Percentiles rank a stretch among this genome's conserved stretches.
Conservation (phyloP, 1,140 invertebrate genomes). For the Drepana arcuata region DNA sequence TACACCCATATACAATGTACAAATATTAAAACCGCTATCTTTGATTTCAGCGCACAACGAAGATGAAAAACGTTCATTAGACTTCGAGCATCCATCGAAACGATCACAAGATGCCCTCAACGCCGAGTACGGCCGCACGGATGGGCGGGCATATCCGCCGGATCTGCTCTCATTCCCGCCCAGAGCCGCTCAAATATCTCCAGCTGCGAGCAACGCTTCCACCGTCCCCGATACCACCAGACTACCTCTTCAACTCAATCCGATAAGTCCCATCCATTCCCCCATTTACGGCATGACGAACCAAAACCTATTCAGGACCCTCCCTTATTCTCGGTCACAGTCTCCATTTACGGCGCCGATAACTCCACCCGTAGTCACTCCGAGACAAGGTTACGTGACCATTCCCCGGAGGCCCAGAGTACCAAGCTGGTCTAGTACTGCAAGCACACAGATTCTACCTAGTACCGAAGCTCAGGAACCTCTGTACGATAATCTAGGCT, state of each 20-base stretch:
- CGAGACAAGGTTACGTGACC: constrained; percentile 86
- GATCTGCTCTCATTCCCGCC: constrained; percentile 86
- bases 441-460: constrained; percentile 71
- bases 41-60: constrained; percentile 72
- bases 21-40: too few species aligned
- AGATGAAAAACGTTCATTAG: constrained; percentile 76
- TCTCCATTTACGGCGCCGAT: constrained; percentile 78
- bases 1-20: too few species aligned
- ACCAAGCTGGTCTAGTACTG: constrained; percentile 85
- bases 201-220: constrained; percentile 81
- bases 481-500: constrained; percentile 87
- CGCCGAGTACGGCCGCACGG: constrained; percentile 67
- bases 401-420: constrained; percentile 86
- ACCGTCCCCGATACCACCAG: constrained; percentile 80
- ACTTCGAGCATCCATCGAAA: constrained; percentile 64
- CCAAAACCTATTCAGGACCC: constrained; percentile 75
- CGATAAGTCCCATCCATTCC: constrained; percentile 69
- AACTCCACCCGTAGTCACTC: constrained; percentile 73
- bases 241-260: constrained; percentile 66
- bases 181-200: constrained; percentile 76
- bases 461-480: constrained; percentile 77
- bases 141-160: constrained; percentile 77
- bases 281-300: constrained; percentile 71
- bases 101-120: constrained; percentile 65
- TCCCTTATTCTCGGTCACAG: constrained; percentile 81